A percentile compares a stretch with the other conserved stretches of the same genome.
Evolutionary conservation across 1,140 invertebrate genomes (phyloP).

Genomic region (Trachymyrmex cornetzi): DNA sequence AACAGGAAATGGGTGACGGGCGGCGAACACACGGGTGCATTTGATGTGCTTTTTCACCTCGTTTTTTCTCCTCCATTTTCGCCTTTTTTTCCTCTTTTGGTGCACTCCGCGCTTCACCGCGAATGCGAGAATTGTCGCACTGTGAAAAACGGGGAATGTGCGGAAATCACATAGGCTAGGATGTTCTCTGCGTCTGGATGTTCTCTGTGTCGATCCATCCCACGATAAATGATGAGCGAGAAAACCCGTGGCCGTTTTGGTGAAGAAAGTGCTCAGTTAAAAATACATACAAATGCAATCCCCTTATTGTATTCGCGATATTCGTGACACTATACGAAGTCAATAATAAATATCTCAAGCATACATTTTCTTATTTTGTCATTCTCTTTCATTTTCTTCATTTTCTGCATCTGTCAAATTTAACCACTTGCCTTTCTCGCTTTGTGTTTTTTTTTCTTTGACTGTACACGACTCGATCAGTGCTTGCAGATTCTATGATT

Average conservation of each 20-base stretch:
- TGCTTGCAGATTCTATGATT: neutral
- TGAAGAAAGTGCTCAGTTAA: slow-evolving; percentile 47
- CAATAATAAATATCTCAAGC: slow-evolving; percentile 3
- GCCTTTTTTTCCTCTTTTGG: neutral
- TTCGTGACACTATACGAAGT: neutral
- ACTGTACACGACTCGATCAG: neutral
- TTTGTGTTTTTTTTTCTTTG: slow-evolving; percentile 31
- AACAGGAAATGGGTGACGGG: neutral
- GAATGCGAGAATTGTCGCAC: slow-evolving; percentile 7
- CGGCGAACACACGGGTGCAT: slow-evolving; percentile 7
- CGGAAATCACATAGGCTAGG: slow-evolving; percentile 5
- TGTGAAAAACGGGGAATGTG: slow-evolving; percentile 36
- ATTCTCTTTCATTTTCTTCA: slow-evolving; percentile 13
- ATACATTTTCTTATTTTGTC: slow-evolving; percentile 1
- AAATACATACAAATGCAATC: neutral
- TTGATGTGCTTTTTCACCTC: neutral
- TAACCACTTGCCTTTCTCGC: neutral
- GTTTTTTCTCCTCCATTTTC: neutral
- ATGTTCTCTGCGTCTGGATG: slow-evolving; percentile 17
- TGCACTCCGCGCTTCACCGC: neutral
- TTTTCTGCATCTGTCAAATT: slow-evolving; percentile 1
- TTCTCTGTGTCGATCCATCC: slow-evolving; percentile 5
- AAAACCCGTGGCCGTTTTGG: slow-evolving; percentile 1
- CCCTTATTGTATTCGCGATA: neutral
- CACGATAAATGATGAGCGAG: slow-evolving; percentile 5